Evolutionary conservation across 2,113 vertebrate genomes (phyloP), one percentile per base, ranked within the genome.

Genomic region (Chloebia gouldiae): DNA sequence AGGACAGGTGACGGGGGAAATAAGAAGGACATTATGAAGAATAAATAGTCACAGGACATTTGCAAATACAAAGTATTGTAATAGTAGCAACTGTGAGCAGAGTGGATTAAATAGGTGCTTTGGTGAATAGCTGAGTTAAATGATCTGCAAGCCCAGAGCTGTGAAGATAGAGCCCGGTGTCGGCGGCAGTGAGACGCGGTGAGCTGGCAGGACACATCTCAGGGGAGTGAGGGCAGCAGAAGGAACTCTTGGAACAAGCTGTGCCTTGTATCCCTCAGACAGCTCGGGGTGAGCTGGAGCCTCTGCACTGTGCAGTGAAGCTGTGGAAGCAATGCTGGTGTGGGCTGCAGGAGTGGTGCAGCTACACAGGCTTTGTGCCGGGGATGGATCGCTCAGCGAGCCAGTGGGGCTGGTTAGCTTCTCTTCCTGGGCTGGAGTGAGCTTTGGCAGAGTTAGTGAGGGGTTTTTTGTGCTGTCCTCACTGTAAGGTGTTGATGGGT

Each of bases 141-240:
- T 0, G 10, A 71, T n/a, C 51, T 86, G 65, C 25, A n/a, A n/a
- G 40, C 7, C 31, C 40, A 33, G 61, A 71, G 65, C 77, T 2
- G 8, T 24, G 56, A 27, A 61, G 86, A 21, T 11, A 69, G 75
- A 80, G n/a, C n/a, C 24, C 3, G 5, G 39, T 65, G 76, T 2
- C 0, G 2, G 63, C 1, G 0, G 77, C 81, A 37, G 28, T 1
- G 5, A 15, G 39, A 13, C 1, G 15, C 56, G 60, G 28, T 2
- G 70, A 72, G 75, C 53, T 1, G 8, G 56, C 28, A 60, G 73
- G 49, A 65, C 39, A 15, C 4, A 3, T 8, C 63, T 20, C 69
- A 22, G 14, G 56, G 21, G 35, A 91, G 35, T 0, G 1, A 54
- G 42, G 60, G 61, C 33, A 89, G 22, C 30, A 72, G 78, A 7